A percentile compares a stretch with the other conserved stretches of the same genome.
Evolutionary conservation across 2,888 invertebrate species (phyloP).

Genomic region (Melanophora roralis): DNA sequence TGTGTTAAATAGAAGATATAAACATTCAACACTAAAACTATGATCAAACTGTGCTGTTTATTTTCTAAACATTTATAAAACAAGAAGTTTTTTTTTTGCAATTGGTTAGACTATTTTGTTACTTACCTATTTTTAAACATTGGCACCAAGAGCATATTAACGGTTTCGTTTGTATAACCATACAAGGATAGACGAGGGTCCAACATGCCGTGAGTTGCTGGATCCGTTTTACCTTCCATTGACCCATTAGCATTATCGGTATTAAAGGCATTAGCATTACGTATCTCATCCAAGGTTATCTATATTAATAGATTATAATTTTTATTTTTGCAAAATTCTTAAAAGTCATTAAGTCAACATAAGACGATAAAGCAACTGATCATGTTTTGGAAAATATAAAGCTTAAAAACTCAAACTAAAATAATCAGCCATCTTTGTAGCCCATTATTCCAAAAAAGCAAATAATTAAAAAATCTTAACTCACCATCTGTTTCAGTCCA

Average conservation of each 20-base stretch:
- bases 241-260: slow-evolving; percentile 63
- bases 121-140: slow-evolving; percentile 96
- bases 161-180: slow-evolving; percentile 96
- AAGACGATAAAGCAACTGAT: slow-evolving; percentile 27
- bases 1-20: no score
- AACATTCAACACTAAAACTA: no score
- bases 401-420: slow-evolving; percentile 9
- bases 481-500: slow-evolving; percentile 70
- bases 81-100: no score
- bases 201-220: slow-evolving; percentile 79
- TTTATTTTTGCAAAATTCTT: no score
- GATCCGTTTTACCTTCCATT: slow-evolving; percentile 52
- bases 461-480: slow-evolving; percentile 58
- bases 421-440: slow-evolving; percentile 53
- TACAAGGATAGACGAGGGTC: slow-evolving; percentile 93
- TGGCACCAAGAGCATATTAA: slow-evolving; percentile 94
- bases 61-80: no score
- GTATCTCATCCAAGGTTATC: slow-evolving; percentile 89
- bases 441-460: slow-evolving; percentile 26
- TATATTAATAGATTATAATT: slow-evolving; percentile 69
- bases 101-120: no score
- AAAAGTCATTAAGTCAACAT: no score
- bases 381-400: not conserved
- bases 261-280: slow-evolving; percentile 80
- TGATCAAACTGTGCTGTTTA: no score